phyloP scores from a whole-genome alignment of 1,140 invertebrate species.

The Diorhabda carinulata region DNA sequence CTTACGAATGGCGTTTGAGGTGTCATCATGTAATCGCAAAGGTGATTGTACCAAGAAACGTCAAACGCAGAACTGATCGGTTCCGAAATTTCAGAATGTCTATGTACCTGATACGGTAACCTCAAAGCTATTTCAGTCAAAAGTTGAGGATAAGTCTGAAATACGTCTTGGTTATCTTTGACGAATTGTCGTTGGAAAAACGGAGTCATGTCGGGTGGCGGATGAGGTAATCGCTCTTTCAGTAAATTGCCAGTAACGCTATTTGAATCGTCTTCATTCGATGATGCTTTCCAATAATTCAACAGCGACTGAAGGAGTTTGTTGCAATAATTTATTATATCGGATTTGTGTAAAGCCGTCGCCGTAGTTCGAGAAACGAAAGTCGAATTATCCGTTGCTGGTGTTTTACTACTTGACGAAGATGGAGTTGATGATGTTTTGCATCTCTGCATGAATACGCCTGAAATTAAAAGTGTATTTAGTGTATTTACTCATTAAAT shows the following conservation, averaged over 20 bases:
- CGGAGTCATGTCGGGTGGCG: constrained; percentile 90
- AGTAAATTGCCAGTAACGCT: constrained; percentile 60
- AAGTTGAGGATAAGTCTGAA: constrained; percentile 88
- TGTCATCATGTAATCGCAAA: constrained; percentile 97
- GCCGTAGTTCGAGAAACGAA: constrained; percentile 76
- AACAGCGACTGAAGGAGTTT: constrained; percentile 74
- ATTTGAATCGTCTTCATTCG: constrained; percentile 46
- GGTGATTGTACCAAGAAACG: constrained; percentile 65
- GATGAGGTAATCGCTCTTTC: constrained; percentile 74
- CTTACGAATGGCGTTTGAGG: constrained; percentile 64
- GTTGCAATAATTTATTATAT: constrained; percentile 79
- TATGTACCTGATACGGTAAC: constrained; percentile 90
- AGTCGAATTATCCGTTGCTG: constrained; percentile 54
- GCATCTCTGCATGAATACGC: constrained; percentile 28
- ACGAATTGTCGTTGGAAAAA: constrained; percentile 93
- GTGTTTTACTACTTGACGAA: constrained; percentile 51
- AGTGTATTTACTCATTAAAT: background rate
- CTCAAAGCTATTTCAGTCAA: constrained; percentile 92
- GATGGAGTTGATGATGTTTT: constrained; percentile 45
- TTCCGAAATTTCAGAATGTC: constrained; percentile 60
- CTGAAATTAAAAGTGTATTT: constrained; percentile 14
- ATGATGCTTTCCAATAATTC: constrained; percentile 63
- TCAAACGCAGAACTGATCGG: constrained; percentile 55
- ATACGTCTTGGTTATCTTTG: constrained; percentile 85
- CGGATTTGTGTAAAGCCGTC: constrained; percentile 69